A percentile compares a stretch with the other conserved stretches of the same genome.
Evolutionary conservation across 2,888 invertebrate species (phyloP).

Genomic region (Byasa hedistus): DNA sequence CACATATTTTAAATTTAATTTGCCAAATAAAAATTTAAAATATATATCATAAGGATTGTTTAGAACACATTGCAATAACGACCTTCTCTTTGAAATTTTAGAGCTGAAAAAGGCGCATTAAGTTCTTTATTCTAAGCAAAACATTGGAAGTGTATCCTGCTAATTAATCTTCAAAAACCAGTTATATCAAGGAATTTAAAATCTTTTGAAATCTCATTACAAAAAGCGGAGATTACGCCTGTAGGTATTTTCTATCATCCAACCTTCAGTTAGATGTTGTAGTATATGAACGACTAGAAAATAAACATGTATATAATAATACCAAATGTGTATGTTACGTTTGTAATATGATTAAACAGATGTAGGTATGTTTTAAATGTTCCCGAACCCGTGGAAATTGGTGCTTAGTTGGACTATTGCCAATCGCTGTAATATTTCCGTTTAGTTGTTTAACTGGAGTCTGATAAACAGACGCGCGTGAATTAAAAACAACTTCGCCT

Average conservation of each 20-base stretch:
- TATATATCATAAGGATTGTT: background rate
- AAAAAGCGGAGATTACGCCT: no score
- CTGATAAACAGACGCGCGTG: slow-evolving; percentile 55
- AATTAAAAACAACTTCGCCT: slow-evolving; percentile 42
- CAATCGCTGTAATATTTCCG: slow-evolving; percentile 40
- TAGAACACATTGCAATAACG: slow-evolving; percentile 1
- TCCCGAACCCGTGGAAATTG: no score
- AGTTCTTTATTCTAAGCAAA: slow-evolving; percentile 21
- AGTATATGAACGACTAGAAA: no score
- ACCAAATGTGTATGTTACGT: no score
- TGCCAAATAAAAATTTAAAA: slow-evolving; percentile 8
- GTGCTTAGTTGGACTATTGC: no score
- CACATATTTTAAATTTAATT: slow-evolving; percentile 5
- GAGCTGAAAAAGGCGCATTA: slow-evolving; percentile 33
- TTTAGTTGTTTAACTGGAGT: slow-evolving; percentile 54
- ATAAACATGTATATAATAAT: no score
- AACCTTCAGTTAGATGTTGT: no score
- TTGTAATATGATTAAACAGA: no score
- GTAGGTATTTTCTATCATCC: no score
- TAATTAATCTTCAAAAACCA: slow-evolving; percentile 56
- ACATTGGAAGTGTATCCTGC: slow-evolving; percentile 45
- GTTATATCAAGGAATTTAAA: slow-evolving; percentile 37
- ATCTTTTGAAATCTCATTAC: no score
- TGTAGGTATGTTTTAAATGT: no score
- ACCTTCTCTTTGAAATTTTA: slow-evolving; percentile 22